A percentile compares a stretch with the other conserved stretches of the same genome.
These are phyloP conservation scores for Lepus townsendii DNA, from an alignment of 2,797 vertebrate species.

Conservation along the genomic window DNA sequence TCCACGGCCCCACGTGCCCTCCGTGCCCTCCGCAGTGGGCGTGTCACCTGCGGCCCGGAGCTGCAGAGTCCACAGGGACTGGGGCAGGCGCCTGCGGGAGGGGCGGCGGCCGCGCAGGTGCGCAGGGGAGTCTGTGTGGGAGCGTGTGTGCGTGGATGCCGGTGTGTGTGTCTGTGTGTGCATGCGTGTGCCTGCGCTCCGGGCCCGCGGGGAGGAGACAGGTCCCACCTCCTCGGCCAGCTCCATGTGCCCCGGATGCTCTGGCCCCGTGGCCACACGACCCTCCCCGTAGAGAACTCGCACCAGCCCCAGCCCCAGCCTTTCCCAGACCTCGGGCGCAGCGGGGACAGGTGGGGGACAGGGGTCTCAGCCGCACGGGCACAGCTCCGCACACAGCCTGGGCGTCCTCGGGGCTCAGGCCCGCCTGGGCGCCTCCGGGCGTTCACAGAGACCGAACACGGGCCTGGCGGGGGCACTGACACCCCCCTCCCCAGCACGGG, in stretches of 20 bases:
- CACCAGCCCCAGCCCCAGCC: neutral
- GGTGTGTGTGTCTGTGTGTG: neutral
- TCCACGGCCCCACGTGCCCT: no score
- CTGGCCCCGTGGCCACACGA: neutral
- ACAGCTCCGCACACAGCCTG: neutral
- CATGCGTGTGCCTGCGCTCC: neutral
- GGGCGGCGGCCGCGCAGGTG: neutral
- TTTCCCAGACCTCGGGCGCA: neutral
- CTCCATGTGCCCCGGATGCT: neutral
- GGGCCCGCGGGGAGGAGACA: fast-evolving
- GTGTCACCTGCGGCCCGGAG: no score
- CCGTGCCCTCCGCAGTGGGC: no score
- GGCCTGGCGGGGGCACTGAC: no score
- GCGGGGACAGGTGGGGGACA: no score
- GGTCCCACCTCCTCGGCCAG: neutral
- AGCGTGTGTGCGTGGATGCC: neutral
- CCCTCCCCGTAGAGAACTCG: neutral
- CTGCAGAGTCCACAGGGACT: no score
- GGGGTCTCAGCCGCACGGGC: no score
- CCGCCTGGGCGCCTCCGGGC: neutral
- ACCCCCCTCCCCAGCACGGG: no score
- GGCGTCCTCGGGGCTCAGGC: neutral
- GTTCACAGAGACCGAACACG: neutral
- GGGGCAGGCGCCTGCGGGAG: no score
- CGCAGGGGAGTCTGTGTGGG: fast-evolving